Evolutionary conservation across 2,888 invertebrate species (phyloP).

Genomic region (Podabrus alpinus): DNA sequence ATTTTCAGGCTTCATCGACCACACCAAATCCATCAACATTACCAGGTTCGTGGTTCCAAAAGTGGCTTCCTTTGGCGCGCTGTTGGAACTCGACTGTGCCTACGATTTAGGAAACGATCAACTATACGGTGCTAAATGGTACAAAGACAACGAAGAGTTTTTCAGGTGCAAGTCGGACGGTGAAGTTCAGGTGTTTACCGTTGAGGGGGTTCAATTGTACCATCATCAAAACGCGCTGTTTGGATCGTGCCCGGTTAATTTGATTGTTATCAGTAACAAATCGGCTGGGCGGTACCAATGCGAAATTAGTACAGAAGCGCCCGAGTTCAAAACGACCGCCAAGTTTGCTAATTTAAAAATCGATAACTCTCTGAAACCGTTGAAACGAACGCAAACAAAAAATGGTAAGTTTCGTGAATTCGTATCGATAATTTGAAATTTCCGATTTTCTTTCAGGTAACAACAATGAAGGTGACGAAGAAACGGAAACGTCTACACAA

Average conservation of each 20-base stretch:
- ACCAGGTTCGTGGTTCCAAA: conserved; percentile 45
- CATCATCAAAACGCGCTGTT: conserved; percentile 32
- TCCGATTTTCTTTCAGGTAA: background rate
- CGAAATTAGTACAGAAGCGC: conserved; percentile 48
- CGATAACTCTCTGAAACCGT: conserved; percentile 22
- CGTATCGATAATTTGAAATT: background rate
- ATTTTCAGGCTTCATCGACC: conserved; percentile 8
- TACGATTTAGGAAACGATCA: conserved; percentile 44
- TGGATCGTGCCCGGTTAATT: conserved; percentile 45
- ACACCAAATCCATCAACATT: conserved; percentile 34
- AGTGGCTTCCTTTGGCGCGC: conserved; percentile 41
- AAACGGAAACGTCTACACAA: background rate
- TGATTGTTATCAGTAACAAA: conserved; percentile 40
- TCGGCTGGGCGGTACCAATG: conserved; percentile 48
- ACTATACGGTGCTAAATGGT: conserved; percentile 51
- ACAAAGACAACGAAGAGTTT: conserved; percentile 48
- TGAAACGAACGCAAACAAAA: conserved; percentile 24
- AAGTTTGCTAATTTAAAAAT: conserved; percentile 33
- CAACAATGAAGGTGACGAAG: background rate
- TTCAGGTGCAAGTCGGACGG: conserved; percentile 43
- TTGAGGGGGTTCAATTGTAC: conserved; percentile 43
- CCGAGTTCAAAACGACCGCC: conserved; percentile 39
- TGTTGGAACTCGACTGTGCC: conserved; percentile 45
- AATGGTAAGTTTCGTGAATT: background rate
- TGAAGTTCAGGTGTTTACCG: conserved; percentile 40